Conservation (phyloP, 1,140 invertebrate species). For the Brachionus angularis region DNA sequence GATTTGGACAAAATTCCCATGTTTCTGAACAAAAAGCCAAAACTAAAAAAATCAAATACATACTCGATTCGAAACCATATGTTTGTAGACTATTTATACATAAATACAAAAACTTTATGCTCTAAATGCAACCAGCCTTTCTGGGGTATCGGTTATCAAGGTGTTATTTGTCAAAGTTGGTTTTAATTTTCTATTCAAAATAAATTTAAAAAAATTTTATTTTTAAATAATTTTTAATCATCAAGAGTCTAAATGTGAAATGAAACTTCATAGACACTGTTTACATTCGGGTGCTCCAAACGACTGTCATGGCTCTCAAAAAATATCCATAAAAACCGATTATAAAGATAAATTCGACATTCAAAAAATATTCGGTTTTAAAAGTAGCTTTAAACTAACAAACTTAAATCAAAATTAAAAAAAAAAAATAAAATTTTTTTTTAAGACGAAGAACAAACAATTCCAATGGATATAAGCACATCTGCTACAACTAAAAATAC, state of each 20-base stretch:
- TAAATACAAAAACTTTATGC: background rate
- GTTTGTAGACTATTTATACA: background rate
- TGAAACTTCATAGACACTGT: constrained; percentile 29
- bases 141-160: constrained; percentile 43
- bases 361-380: constrained; percentile 23
- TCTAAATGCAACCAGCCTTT: constrained; percentile 12
- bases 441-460: too few species aligned
- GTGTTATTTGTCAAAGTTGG: constrained; percentile 27
- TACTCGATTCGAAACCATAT: background rate
- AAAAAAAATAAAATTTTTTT: too few species aligned
- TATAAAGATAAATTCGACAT: constrained; percentile 41
- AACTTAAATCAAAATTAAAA: background rate
- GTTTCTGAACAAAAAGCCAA: constrained; percentile 25
- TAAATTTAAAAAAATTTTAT: background rate
- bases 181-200: background rate
- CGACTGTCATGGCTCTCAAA: constrained; percentile 31
- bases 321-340: constrained; percentile 36
- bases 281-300: background rate
- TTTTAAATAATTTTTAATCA: background rate
- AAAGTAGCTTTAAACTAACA: background rate
- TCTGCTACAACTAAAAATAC: too few species aligned
- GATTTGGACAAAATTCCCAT: constrained; percentile 40
- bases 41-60: constrained; percentile 11
- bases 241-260: constrained; percentile 38
- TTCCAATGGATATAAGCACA: too few species aligned